phyloP scores from a whole-genome alignment of 2,797 vertebrate species.

The Labroides dimidiatus region DNA sequence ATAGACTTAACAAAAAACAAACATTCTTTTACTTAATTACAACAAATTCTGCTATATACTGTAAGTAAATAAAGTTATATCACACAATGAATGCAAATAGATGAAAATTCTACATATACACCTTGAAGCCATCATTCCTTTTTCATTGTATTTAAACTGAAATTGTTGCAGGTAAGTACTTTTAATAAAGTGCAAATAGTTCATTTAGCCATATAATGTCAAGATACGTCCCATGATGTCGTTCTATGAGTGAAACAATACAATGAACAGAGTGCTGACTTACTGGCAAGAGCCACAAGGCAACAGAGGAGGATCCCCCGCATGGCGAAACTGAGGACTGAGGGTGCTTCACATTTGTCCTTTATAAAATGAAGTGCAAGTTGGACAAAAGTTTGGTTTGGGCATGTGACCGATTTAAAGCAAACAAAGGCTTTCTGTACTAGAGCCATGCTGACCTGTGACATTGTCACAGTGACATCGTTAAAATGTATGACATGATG shows the following conservation, averaged over 20 bases:
- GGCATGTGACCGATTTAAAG: slow-evolving; percentile 16
- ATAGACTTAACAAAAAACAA: no score
- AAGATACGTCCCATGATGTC: not conserved
- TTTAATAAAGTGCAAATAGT: not conserved
- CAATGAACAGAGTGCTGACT: slow-evolving; percentile 42
- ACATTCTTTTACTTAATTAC: not conserved
- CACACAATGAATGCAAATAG: not conserved
- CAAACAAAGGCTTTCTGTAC: slow-evolving; percentile 41
- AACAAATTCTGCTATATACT: not conserved
- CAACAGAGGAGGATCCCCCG: slow-evolving; percentile 72
- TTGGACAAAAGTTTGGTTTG: slow-evolving; percentile 17
- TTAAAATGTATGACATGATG: slow-evolving; percentile 28
- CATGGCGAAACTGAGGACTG: slow-evolving; percentile 73
- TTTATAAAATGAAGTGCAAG: slow-evolving; percentile 63
- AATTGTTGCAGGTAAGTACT: not conserved
- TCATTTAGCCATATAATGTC: not conserved
- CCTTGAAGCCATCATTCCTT: not conserved
- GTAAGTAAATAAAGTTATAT: not conserved
- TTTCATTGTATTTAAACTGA: not conserved
- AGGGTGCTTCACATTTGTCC: slow-evolving; percentile 12
- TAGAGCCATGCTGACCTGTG: slow-evolving; percentile 56
- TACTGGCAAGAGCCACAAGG: slow-evolving; percentile 79
- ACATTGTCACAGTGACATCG: slow-evolving; percentile 77
- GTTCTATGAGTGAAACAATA: not conserved
- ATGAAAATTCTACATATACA: not conserved